phyloP scores from a whole-genome alignment of 2,888 invertebrate species.

The Parnassius orleans region DNA sequence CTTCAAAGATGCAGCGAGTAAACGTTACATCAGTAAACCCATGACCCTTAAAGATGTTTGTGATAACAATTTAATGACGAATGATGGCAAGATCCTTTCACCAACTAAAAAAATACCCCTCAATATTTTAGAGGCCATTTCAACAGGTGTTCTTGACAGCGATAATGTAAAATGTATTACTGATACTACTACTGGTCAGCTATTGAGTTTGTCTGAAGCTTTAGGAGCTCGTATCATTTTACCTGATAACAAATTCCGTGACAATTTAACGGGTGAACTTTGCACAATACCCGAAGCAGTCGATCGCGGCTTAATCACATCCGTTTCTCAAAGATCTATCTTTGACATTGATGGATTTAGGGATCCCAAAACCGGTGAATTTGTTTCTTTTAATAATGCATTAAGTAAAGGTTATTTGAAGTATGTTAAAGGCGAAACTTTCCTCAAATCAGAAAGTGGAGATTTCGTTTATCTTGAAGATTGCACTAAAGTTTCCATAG shows the following conservation, averaged over 20 bases:
- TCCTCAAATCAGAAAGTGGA: constrained; percentile 87
- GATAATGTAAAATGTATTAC: constrained; percentile 91
- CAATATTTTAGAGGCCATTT: constrained; percentile 91
- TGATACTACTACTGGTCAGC: constrained; percentile 88
- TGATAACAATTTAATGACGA: constrained; percentile 89
- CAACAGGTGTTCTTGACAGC: constrained; percentile 92
- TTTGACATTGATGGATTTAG: constrained; percentile 96
- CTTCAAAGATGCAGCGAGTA: constrained; percentile 90
- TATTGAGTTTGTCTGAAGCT: constrained; percentile 92
- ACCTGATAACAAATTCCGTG: constrained; percentile 87
- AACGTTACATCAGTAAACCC: constrained; percentile 91
- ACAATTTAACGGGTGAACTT: constrained; percentile 86
- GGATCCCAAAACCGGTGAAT: constrained; percentile 89
- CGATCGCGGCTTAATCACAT: constrained; percentile 92
- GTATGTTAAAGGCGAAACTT: constrained; percentile 86
- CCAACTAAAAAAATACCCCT: constrained; percentile 88
- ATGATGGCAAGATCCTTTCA: constrained; percentile 88
- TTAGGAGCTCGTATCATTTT: constrained; percentile 89
- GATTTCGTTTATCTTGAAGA: constrained; percentile 89
- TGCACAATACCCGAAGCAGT: constrained; percentile 93
- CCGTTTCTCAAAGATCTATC: constrained; percentile 92
- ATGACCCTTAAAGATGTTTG: constrained; percentile 95
- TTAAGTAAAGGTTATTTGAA: constrained; percentile 88
- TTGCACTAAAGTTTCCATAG: constrained; percentile 88
- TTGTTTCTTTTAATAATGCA: constrained; percentile 91